phyloP scores from a whole-genome alignment of 2,888 invertebrate genomes.

The Acleris sparsana region DNA sequence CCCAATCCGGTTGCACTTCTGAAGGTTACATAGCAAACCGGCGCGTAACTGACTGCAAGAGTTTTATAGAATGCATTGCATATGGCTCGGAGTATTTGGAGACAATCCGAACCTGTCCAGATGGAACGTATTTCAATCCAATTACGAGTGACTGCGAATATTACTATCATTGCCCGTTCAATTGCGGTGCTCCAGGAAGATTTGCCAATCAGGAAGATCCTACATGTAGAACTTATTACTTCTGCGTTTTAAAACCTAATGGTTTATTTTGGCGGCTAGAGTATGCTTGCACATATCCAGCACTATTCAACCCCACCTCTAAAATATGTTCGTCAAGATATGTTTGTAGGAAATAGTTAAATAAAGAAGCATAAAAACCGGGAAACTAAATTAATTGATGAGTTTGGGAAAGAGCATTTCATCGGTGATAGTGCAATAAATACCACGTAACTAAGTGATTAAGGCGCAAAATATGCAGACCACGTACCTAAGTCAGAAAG shows the following conservation, averaged over 20 bases:
- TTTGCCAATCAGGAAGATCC: conserved; percentile 61
- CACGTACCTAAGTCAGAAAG: no score
- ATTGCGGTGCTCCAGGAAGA: conserved; percentile 13
- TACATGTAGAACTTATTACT: conserved; percentile 67
- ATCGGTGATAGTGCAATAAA: no score
- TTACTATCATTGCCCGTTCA: conserved; percentile 16
- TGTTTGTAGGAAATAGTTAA: conserved; percentile 51
- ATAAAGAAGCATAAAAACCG: not conserved
- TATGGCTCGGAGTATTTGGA: conserved; percentile 8
- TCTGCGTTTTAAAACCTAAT: conserved; percentile 58
- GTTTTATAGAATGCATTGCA: conserved; percentile 20
- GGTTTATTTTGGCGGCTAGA: conserved; percentile 57
- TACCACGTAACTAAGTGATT: no score
- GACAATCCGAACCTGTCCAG: conserved; percentile 10
- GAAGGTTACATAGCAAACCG: conserved; percentile 22
- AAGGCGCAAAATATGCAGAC: no score
- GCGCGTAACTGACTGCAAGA: conserved; percentile 8
- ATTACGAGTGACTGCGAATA: conserved; percentile 12
- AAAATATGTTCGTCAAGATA: conserved; percentile 66
- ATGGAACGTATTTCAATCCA: conserved; percentile 20
- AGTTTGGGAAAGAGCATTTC: not conserved
- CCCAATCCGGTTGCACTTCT: conserved; percentile 1
- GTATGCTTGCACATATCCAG: conserved; percentile 71
- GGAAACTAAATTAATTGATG: not conserved
- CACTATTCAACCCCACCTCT: conserved; percentile 67